Conservation (phyloP, 2,113 vertebrate species). For the Beaufortia kweichowensis region DNA sequence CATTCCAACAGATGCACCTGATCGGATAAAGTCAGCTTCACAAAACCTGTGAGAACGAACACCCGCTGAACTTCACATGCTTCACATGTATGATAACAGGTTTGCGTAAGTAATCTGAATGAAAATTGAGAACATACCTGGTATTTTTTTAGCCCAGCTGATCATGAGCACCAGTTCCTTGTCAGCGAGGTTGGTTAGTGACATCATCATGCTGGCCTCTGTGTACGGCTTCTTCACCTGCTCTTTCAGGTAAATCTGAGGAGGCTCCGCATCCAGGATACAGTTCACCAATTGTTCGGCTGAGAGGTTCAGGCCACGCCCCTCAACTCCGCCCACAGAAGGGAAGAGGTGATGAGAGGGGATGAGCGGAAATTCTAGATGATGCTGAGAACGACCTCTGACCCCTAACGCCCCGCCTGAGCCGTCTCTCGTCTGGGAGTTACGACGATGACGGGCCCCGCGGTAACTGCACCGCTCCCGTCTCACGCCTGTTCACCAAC, state of each 20-base stretch:
- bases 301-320: conserved; percentile 68
- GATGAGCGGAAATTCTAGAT: conserved; percentile 62
- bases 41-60: conserved; percentile 77
- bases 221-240: conserved; percentile 89
- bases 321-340: conserved; percentile 53
- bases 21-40: conserved; percentile 87
- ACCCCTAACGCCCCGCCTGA: conserved; percentile 59
- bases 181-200: conserved; percentile 93
- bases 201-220: conserved; percentile 96
- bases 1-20: conserved; percentile 94
- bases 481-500: conserved; percentile 76
- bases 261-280: conserved; percentile 90
- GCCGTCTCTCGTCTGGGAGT: conserved; percentile 65
- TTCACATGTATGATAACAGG: too few relatives aligned
- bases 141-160: conserved; percentile 97
- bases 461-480: conserved; percentile 88
- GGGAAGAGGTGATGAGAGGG: conserved; percentile 15
- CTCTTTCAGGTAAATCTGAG: conserved; percentile 85
- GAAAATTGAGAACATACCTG: too few relatives aligned
- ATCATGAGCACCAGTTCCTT: conserved; percentile 97
- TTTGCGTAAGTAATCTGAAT: too few relatives aligned
- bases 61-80: too few relatives aligned
- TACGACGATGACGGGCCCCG: conserved; percentile 76
- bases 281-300: conserved; percentile 88
- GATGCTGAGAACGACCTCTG: conserved; percentile 61